Base-by-base conservation (phyloP, 2,113 vertebrate species). In the Monarcha castaneiventris region DNA sequence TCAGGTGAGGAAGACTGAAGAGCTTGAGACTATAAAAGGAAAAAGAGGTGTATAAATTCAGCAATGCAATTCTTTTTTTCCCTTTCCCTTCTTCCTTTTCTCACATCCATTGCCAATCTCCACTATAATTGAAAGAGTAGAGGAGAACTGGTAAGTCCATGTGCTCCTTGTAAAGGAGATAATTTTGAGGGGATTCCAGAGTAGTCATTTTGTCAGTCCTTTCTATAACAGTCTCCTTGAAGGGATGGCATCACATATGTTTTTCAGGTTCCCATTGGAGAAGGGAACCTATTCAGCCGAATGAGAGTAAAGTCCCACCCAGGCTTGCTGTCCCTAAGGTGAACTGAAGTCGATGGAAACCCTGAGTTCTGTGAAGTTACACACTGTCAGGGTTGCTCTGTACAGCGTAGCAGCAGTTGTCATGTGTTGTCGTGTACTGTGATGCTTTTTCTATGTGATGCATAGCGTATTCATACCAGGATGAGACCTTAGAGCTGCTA, bases 401-500 rank as follows among this genome's bases (percentile, higher is more conserved):
- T 32, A 33, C 32, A 29, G 29, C 7, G 6, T 29, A 75, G 27
- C 33, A 68, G 46, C 11, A 8, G 1, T 63, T 59, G n/a, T 27
- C 5, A 2, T 0, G 16, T 84, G 10, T 20, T 67, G 37, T 63
- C 30, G 9, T 12, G 11, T 79, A 46, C 55, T 0, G 0, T 49
- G 83, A 58, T 87, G n/a, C 54, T 55, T 84, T 71, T 83, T 58
- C 21, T 87, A 29, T 12, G 1, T 39, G n/a, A 19, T 33, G 4
- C 11, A 9, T 25, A 3, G 16, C 30, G 59, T 39, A 32, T 62
- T 92, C n/a, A 18, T 43, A 25, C 11, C 18, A 79, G 62, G 16
- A 58, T 73, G 35, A 58, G 18, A 37, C 58, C 39, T 61, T 52
- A 14, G 5, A 76, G 29, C 13, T 87, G 52, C 16, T 66, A 0